phyloP scores from a whole-genome alignment of 2,888 invertebrate species.

The Meloe dianella region DNA sequence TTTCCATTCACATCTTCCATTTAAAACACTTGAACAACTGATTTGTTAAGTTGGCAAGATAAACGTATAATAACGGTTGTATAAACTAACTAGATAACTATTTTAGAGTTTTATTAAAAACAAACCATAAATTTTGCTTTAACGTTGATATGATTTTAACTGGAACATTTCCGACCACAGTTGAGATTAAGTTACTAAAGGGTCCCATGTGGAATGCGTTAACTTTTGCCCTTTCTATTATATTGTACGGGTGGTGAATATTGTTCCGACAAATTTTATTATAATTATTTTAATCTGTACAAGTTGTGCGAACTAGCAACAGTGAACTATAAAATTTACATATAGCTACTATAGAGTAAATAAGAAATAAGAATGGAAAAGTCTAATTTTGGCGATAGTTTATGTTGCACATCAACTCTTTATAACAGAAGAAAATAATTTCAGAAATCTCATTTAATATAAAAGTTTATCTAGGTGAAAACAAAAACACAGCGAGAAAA shows the following conservation, averaged over 20 bases:
- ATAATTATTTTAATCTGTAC: conserved; percentile 30
- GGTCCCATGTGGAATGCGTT: conserved; percentile 38
- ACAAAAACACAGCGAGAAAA: not conserved
- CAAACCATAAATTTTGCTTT: conserved; percentile 20
- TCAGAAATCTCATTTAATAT: conserved; percentile 33
- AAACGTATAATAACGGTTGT: not conserved
- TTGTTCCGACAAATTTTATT: conserved; percentile 26
- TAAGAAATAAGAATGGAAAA: not conserved
- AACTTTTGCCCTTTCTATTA: conserved; percentile 23
- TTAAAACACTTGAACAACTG: no score
- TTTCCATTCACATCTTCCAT: no score
- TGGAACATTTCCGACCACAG: conserved; percentile 15
- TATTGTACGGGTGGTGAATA: not conserved
- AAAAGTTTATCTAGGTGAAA: conserved; percentile 32
- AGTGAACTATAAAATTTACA: conserved; percentile 6
- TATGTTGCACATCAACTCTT: not conserved
- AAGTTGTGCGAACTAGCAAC: conserved; percentile 9
- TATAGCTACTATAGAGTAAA: not conserved
- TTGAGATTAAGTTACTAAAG: conserved; percentile 36
- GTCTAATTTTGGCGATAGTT: not conserved
- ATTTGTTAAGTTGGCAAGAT: no score
- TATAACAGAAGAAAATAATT: conserved; percentile 17
- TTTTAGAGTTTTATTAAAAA: not conserved
- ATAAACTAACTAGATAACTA: not conserved
- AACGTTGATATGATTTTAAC: conserved; percentile 27